These are phyloP conservation scores for Meloidogyne exigua DNA, from an alignment of 1,140 invertebrate species.

Conservation along the genomic window DNA sequence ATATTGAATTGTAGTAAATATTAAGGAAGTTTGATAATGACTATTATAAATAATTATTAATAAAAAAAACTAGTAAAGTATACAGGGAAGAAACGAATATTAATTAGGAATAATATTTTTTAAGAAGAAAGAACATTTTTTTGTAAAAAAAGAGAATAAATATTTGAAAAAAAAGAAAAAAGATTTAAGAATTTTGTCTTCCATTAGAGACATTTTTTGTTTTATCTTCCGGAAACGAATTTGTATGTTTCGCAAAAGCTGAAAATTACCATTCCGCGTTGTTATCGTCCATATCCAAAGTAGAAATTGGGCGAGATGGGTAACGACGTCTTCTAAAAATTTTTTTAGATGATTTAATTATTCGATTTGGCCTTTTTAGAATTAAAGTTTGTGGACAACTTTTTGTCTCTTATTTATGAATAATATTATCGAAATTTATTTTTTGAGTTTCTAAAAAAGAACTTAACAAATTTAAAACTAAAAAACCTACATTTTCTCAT, in stretches of 20 bases:
- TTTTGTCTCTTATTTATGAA: too few species aligned
- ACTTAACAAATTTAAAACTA: too few species aligned
- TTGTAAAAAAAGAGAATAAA: background rate
- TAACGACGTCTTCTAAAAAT: conserved; percentile 5
- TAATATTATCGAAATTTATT: too few species aligned
- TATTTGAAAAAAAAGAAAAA: conserved; percentile 3
- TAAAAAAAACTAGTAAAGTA: background rate
- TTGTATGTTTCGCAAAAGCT: background rate
- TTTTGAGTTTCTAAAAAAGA: too few species aligned
- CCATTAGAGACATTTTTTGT: conserved; percentile 9
- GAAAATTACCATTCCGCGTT: conserved; percentile 19
- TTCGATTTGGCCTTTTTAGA: too few species aligned
- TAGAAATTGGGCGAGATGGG: conserved; percentile 14
- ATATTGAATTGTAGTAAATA: background rate
- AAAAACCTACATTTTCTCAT: background rate
- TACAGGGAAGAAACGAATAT: background rate
- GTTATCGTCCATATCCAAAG: conserved; percentile 21
- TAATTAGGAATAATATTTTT: background rate
- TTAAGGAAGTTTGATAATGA: background rate
- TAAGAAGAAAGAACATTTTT: background rate
- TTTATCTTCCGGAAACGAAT: background rate
- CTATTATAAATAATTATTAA: conserved; percentile 1
- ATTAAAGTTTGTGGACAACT: background rate
- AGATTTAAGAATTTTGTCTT: background rate
- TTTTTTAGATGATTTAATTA: background rate